A percentile compares a stretch with the other conserved stretches of the same genome.
Evolutionary conservation across 2,113 vertebrate species (phyloP).

Genomic region (Coracopsis vasa): DNA sequence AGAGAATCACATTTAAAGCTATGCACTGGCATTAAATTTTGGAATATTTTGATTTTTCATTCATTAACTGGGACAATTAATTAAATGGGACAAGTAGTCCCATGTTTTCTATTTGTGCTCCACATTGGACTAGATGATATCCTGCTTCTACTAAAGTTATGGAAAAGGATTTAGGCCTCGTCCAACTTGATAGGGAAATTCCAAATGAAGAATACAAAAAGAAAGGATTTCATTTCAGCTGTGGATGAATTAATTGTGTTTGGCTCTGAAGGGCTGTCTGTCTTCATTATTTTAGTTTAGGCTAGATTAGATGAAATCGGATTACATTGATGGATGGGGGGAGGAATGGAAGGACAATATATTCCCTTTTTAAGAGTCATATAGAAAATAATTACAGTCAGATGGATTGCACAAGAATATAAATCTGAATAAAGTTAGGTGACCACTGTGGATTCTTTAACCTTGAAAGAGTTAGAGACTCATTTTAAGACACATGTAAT

Average conservation of each 20-base stretch:
- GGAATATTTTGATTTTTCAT: background rate
- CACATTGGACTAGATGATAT: background rate
- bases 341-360: background rate
- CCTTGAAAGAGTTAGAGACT: background rate
- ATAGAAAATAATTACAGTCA: background rate
- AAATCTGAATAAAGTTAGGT: background rate
- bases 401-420: background rate
- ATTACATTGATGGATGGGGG: conserved; percentile 13
- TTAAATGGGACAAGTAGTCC: background rate
- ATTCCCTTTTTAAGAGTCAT: background rate
- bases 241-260: background rate
- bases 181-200: background rate
- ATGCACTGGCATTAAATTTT: background rate
- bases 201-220: background rate
- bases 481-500: background rate
- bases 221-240: background rate
- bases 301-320: conserved; percentile 16
- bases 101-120: background rate
- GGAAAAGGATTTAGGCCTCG: background rate
- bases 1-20: background rate
- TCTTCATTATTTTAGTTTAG: conserved; percentile 24
- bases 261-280: background rate
- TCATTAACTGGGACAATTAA: too few species aligned
- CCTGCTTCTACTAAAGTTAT: background rate
- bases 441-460: background rate